phyloP scores from a whole-genome alignment of 2,113 vertebrate genomes.

The Oreotrochilus melanogaster region DNA sequence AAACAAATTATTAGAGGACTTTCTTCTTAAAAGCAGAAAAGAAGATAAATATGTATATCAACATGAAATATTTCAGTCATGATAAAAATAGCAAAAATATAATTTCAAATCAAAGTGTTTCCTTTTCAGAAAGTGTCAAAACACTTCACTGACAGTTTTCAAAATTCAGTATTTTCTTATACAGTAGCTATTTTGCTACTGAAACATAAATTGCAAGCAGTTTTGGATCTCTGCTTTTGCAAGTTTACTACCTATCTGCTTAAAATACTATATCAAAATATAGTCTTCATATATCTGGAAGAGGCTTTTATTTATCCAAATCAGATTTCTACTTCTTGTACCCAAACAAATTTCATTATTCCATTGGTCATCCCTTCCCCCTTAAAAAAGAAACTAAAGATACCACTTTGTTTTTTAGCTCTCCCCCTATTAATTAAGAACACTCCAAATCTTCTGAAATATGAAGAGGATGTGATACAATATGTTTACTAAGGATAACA shows the following conservation, averaged over 20 bases:
- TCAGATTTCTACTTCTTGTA: not conserved
- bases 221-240: not conserved
- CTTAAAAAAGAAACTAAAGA: not conserved
- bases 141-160: slow-evolving; percentile 3
- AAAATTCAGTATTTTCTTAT: not conserved
- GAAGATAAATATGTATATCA: not conserved
- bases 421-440: not conserved
- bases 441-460: not conserved
- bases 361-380: rapidly evolving
- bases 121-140: slow-evolving; percentile 4
- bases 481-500: not conserved
- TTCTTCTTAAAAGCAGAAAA: not conserved
- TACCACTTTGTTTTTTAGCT: not conserved
- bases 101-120: not conserved
- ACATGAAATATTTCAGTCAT: not conserved
- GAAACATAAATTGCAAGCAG: slow-evolving; percentile 7
- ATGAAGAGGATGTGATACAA: not conserved
- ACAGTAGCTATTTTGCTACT: not conserved
- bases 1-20: not conserved
- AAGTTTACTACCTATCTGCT: not conserved
- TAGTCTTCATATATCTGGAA: not conserved
- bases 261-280: not conserved
- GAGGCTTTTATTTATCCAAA: not conserved
- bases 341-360: not conserved
- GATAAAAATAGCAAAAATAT: not conserved